Evolutionary conservation across 2,113 vertebrate genomes (phyloP), one percentile per base, ranked within the genome.

Genomic region (Oxyruncus cristatus): DNA sequence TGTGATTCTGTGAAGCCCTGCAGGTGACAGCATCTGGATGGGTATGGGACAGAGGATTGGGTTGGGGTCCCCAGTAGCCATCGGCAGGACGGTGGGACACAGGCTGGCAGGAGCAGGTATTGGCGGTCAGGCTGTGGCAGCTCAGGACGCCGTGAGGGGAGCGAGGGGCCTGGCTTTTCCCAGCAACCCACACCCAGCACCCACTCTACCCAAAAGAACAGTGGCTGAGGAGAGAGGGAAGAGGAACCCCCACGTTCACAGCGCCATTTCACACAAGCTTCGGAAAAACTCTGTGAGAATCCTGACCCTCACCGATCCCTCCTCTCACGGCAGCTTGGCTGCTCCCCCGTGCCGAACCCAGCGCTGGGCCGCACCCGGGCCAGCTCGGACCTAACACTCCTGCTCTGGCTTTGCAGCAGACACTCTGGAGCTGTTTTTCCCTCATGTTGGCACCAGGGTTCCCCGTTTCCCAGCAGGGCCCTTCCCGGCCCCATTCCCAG

Each of bases 31-130:
- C 2, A 4, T 66, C 24, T 20, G 32, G 41, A 42, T 2, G 59
- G 33, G 56, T 7, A 3, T 9, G 53, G 74, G 15, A 16, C 15
- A 26, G 32, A 65, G 23, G 37, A 30, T 12, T 62, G 39, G 23
- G 12, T 0, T 4, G 32, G 42, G 11, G 15, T 35, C 0, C 11
- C 19, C 14, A 2, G 11, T 0, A 23, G 23, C 22, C 8, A 30
- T 41, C 12, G 19, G 61, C 4, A 12, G 46, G 21, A 27, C 0
- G 1, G 30, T 1, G 2, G 55, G 47, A 8, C 6, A 32, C 5
- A 3, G 6, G 23, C 68, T 26, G 2, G 6, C 22, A 15, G 56
- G 11, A 7, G 56, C 18, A 2, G 26, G 26, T 0, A n/a, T 5
- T 18, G 42, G 9, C 1, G 11, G 28, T 35, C 47, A 3, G 53